A percentile compares a stretch with the other conserved stretches of the same genome.
Evolutionary conservation across 1,140 invertebrate species (phyloP).

Genomic region (Varroa destructor): DNA sequence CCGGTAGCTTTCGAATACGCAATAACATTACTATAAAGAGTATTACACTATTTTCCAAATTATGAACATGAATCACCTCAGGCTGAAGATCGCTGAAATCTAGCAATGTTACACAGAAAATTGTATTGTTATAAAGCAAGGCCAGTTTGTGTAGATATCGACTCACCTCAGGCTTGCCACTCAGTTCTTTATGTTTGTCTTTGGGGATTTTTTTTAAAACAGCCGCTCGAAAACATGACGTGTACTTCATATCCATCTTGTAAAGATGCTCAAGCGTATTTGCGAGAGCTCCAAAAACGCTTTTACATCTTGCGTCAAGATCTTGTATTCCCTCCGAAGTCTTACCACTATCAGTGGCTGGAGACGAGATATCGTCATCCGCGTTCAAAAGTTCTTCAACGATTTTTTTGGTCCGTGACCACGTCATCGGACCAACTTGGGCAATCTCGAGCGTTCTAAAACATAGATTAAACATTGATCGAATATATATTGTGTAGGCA

Average conservation of each 20-base stretch:
- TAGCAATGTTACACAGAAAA: too few relatives aligned
- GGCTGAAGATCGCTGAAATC: too few relatives aligned
- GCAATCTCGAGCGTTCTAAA: neutral
- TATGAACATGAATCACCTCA: too few relatives aligned
- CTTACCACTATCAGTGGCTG: neutral
- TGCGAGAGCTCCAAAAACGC: neutral
- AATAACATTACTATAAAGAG: too few relatives aligned
- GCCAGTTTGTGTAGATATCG: too few relatives aligned
- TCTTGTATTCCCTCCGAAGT: neutral
- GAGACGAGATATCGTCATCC: neutral
- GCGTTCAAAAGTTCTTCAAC: neutral
- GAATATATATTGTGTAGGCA: too few relatives aligned
- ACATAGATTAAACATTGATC: too few relatives aligned
- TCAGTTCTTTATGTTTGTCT: neutral
- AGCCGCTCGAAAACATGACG: neutral
- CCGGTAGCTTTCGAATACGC: too few relatives aligned
- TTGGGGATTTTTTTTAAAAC: conserved; percentile 1
- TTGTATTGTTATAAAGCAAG: too few relatives aligned
- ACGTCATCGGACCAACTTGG: neutral
- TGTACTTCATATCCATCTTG: conserved; percentile 4
- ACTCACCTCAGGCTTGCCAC: conserved; percentile 11
- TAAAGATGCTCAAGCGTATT: conserved; percentile 1
- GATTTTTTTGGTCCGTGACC: conserved; percentile 9
- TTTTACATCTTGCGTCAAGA: neutral
- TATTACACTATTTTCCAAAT: too few relatives aligned